Base-by-base conservation (phyloP, 2,113 vertebrate species). In the Zapornia atra region DNA sequence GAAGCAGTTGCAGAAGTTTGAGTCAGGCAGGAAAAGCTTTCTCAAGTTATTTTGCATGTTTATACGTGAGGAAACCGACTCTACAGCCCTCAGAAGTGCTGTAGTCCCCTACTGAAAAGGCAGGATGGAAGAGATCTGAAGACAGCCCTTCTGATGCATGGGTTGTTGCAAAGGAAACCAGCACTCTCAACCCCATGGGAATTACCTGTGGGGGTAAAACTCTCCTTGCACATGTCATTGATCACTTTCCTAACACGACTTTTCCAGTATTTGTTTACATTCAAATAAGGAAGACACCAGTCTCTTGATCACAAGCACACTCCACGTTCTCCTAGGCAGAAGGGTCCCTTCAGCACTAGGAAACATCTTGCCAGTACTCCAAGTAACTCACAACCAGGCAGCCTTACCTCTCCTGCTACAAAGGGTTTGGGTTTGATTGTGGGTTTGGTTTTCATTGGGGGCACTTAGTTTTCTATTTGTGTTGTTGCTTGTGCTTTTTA, bases 1-100 rank as follows among this genome's bases (percentile, higher is more conserved):
- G 63, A 90, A 93, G 40, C 0, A 1, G 20, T 6, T 78, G 90
- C 82, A 60, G 38, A 59, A 33, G 57, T 11, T 66, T 11, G 3
- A 75, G 56, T 14, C 78, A 54, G 8, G 16, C 56, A 83, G 31
- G 31, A 33, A 77, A 71, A 76, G 72, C 38, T 50, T 65, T 70
- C 10, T 26, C 46, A 40, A n/a, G 0, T 12, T 92, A 8, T 6
- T 72, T 59, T 26, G 42, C 15, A 38, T n/a, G 60, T 65, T 90
- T 40, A 20, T 5, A 34, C 2, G n/a, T 11, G 14, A 79, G 5
- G 22, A 50, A 9, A 11, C 33, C 40, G 5, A 28, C 8, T 61
- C 24, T 7, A 0, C 0, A 5, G 71, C 12, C 24, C 29, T 44
- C 6, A 25, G 12, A 46, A 51, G 48, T 5, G 19, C 0, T 16